Conservation (phyloP, 2,888 invertebrate species). For the Eudasyphora cyanicolor region DNA sequence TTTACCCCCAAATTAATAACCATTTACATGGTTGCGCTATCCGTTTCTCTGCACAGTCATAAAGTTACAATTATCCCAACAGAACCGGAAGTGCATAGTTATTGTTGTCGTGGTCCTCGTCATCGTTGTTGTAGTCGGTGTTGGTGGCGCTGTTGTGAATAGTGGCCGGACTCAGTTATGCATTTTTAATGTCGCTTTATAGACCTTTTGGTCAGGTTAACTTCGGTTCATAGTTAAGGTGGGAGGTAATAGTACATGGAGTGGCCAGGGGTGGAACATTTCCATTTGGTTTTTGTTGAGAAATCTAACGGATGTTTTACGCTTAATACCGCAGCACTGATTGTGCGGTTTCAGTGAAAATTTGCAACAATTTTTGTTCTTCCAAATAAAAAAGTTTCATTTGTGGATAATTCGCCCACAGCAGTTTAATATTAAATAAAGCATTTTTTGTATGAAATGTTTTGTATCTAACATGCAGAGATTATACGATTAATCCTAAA, state of each 20-base stretch:
- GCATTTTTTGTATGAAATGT: too few relatives aligned
- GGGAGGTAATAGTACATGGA: too few relatives aligned
- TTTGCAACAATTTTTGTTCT: background rate
- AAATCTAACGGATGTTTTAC: constrained; percentile 46
- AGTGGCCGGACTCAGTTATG: constrained; percentile 29
- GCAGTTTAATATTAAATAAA: background rate
- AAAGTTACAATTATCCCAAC: constrained; percentile 41
- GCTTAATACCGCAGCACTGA: constrained; percentile 42
- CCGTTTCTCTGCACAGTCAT: constrained; percentile 12
- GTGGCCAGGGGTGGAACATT: background rate
- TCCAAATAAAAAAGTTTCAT: background rate
- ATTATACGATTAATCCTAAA: too few relatives aligned
- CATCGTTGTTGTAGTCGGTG: constrained; percentile 5
- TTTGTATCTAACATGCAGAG: too few relatives aligned
- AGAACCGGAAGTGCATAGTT: constrained; percentile 35
- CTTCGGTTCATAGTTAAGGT: too few relatives aligned
- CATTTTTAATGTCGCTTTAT: constrained; percentile 54
- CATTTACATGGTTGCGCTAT: background rate
- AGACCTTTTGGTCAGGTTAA: background rate
- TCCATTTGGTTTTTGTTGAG: constrained; percentile 24
- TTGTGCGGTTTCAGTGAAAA: constrained; percentile 43
- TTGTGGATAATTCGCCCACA: background rate
- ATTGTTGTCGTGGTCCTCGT: constrained; percentile 5
- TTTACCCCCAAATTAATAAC: background rate
- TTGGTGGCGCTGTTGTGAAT: background rate